Conservation (phyloP, 2,888 invertebrate species). For the Sclerodermus sp. region DNA sequence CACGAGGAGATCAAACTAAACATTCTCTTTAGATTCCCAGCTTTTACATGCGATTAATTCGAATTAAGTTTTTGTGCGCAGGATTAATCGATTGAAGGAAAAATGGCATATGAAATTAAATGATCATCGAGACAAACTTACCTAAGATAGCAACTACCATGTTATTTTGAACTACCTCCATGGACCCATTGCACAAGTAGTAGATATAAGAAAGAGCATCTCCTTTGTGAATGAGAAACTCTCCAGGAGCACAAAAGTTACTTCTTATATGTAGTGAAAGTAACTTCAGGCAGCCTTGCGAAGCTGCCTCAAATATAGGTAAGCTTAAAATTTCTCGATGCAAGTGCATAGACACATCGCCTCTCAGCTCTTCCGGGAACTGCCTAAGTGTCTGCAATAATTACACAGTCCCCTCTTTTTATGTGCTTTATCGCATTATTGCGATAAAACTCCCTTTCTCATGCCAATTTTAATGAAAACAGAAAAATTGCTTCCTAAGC, state of each 20-base stretch:
- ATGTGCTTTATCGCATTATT: too few relatives aligned
- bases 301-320: conserved; percentile 92
- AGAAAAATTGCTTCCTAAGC: neutral
- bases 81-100: neutral
- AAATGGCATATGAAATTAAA: too few relatives aligned
- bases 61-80: neutral
- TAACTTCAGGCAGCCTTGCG: conserved; percentile 91
- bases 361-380: conserved; percentile 93
- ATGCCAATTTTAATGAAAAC: neutral
- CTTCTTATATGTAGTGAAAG: conserved; percentile 89
- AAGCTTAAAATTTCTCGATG: conserved; percentile 91
- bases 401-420: conserved; percentile 10
- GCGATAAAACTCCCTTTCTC: too few relatives aligned
- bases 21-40: conserved; percentile 1
- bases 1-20: neutral
- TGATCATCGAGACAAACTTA: too few relatives aligned
- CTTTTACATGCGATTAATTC: too few relatives aligned
- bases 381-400: conserved; percentile 88
- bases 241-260: conserved; percentile 95
- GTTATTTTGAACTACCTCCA: conserved; percentile 94
- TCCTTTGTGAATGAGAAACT: conserved; percentile 91
- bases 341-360: conserved; percentile 94
- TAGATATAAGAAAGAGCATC: conserved; percentile 93
- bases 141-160: conserved; percentile 97
- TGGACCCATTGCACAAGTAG: conserved; percentile 94